Evolutionary conservation across 2,797 vertebrate genomes (phyloP).

Genomic region (Tinamus major): DNA sequence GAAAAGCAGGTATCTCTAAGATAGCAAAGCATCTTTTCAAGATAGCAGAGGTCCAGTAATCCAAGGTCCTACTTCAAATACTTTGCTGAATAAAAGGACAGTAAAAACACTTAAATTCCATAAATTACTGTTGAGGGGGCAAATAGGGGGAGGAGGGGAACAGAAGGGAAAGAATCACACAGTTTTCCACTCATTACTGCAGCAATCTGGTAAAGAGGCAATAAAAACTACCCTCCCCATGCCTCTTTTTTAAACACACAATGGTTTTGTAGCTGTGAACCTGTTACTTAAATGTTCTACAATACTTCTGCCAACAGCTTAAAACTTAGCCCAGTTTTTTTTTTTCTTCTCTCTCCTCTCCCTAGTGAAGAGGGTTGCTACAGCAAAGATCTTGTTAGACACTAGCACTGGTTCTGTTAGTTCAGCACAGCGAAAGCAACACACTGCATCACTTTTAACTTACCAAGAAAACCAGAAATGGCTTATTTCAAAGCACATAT

Average conservation of each 20-base stretch:
- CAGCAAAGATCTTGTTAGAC: neutral
- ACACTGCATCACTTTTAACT: neutral
- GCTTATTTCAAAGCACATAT: neutral
- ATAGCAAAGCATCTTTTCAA: rapidly evolving
- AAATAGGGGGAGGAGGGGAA: no score
- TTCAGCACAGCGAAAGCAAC: neutral
- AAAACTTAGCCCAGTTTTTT: neutral
- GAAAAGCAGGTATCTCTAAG: neutral
- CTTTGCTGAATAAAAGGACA: neutral
- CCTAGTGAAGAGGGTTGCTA: neutral
- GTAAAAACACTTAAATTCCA: neutral
- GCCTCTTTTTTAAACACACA: neutral
- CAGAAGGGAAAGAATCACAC: no score
- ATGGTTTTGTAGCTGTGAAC: neutral
- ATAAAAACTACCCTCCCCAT: neutral
- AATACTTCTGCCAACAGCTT: neutral
- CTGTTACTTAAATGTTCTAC: rapidly evolving
- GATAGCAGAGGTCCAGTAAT: neutral
- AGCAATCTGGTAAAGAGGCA: neutral
- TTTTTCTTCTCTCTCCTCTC: no score
- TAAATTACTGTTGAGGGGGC: neutral
- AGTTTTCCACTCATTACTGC: neutral
- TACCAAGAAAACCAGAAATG: neutral
- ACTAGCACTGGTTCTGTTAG: neutral
- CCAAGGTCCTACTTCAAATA: neutral